Conservation (phyloP, 2,113 vertebrate species). For the Platysternon megacephalum region DNA sequence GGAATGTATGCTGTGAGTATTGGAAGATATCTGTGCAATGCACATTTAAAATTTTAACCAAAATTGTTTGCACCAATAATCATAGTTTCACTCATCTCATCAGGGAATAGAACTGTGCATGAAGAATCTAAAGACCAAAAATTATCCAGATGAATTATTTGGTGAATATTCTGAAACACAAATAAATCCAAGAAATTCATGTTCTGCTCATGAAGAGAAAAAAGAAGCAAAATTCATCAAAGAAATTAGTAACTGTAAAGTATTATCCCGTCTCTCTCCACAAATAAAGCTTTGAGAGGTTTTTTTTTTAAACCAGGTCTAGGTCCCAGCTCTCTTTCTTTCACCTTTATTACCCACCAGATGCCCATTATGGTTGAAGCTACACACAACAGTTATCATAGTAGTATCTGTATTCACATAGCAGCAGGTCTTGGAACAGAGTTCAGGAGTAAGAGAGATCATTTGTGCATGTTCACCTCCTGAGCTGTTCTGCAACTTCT, state of each 20-base stretch:
- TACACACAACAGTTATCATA: not conserved
- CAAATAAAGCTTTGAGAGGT: not conserved
- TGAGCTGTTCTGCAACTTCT: not conserved
- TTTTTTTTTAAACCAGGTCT: not conserved
- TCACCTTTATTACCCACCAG: not conserved
- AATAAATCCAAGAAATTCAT: not conserved
- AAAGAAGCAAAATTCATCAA: not conserved
- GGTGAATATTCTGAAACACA: not conserved
- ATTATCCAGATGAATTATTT: not conserved
- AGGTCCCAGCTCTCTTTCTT: not conserved
- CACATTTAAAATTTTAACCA: not conserved
- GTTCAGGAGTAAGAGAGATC: not conserved
- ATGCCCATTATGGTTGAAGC: not conserved
- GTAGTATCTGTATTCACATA: not conserved
- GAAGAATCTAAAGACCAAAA: not conserved
- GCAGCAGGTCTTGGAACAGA: not conserved
- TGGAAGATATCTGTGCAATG: not conserved
- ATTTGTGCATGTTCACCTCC: not conserved
- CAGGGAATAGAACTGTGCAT: not conserved
- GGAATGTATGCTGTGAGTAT: not conserved
- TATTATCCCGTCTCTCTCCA: not conserved
- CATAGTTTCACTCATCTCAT: not conserved
- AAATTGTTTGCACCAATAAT: not conserved
- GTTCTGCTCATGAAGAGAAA: not conserved
- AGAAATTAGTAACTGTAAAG: not conserved